A percentile compares a stretch with the other conserved stretches of the same genome.
phyloP scores from a whole-genome alignment of 2,888 invertebrate genomes.

The Agrochola lota region DNA sequence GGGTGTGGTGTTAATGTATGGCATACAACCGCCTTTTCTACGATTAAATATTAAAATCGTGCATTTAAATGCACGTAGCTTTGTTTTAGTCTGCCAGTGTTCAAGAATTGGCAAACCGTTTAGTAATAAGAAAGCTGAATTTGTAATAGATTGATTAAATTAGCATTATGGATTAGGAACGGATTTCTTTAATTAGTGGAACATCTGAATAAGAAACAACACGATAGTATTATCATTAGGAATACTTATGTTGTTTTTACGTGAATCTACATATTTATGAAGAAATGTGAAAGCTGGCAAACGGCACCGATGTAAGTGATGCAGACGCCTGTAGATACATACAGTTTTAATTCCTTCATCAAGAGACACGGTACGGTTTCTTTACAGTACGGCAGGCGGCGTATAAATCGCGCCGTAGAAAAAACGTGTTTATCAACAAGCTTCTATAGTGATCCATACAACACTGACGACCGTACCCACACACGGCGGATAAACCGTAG shows the following conservation, averaged over 20 bases:
- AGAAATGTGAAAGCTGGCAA: not conserved
- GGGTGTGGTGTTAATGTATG: conserved; percentile 44
- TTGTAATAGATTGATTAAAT: conserved; percentile 8
- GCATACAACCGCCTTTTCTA: conserved; percentile 34
- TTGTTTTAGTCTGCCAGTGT: conserved; percentile 19
- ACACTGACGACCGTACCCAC: no score
- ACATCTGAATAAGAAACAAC: conserved; percentile 10
- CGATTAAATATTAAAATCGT: conserved; percentile 22
- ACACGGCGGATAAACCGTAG: no score
- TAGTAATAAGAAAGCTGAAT: conserved; percentile 9
- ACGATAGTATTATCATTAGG: not conserved
- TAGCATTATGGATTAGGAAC: not conserved
- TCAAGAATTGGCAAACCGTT: not conserved
- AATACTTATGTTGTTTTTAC: conserved; percentile 2
- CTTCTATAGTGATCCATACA: no score
- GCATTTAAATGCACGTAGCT: not conserved
- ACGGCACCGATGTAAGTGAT: not conserved
- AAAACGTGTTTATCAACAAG: no score
- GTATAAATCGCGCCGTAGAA: no score
- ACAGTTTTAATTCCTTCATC: not conserved
- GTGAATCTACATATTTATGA: not conserved
- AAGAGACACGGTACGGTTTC: no score
- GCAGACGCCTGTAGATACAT: not conserved
- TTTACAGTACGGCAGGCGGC: no score
- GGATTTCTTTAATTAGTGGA: conserved; percentile 33